phyloP scores from a whole-genome alignment of 2,797 vertebrate genomes.

The Myripristis jacobus region DNA sequence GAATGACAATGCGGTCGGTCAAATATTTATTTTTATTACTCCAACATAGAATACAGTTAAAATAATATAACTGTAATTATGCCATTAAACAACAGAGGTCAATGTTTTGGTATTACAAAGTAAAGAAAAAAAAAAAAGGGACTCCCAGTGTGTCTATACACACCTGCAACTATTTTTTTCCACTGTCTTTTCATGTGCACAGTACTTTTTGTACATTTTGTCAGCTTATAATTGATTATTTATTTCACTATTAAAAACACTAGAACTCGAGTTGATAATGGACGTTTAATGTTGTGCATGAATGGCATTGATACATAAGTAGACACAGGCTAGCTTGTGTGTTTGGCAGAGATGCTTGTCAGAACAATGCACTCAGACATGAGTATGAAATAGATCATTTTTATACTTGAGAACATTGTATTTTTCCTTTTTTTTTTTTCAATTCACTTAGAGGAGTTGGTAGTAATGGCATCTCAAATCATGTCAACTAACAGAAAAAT shows the following conservation, averaged over 20 bases:
- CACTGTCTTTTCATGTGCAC: too few relatives aligned
- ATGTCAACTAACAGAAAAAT: constrained; percentile 14
- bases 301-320: constrained; percentile 34
- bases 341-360: constrained; percentile 9
- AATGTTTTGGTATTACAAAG: neutral
- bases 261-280: constrained; percentile 27
- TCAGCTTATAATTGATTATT: too few relatives aligned
- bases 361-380: constrained; percentile 3
- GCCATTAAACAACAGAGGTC: neutral
- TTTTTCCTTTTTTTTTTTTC: constrained; percentile 26
- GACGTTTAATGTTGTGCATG: constrained; percentile 45
- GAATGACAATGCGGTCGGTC: constrained; percentile 4
- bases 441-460: constrained; percentile 26
- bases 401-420: constrained; percentile 34
- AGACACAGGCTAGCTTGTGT: constrained; percentile 23
- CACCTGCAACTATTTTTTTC: too few relatives aligned
- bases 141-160: too few relatives aligned
- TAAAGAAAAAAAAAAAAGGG: too few relatives aligned
- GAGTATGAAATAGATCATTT: constrained; percentile 10
- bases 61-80: neutral
- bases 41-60: neutral
- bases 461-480: constrained; percentile 11
- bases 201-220: too few relatives aligned
- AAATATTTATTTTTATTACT: neutral
- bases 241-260: too few relatives aligned